A percentile compares a stretch with the other conserved stretches of the same genome.
phyloP scores from a whole-genome alignment of 1,140 invertebrate species.

The Tetranychus urticae region DNA sequence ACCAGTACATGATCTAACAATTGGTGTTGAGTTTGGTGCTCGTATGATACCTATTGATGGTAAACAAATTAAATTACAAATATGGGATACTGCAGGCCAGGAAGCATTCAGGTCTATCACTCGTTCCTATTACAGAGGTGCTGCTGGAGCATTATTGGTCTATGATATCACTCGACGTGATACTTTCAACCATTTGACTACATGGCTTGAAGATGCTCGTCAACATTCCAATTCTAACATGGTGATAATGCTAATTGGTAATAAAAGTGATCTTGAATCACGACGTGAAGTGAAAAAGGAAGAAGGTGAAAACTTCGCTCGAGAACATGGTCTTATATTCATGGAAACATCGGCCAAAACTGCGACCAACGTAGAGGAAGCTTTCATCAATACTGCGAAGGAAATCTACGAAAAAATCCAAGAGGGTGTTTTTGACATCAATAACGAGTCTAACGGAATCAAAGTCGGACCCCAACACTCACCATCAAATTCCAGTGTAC shows the following conservation, averaged over 20 bases:
- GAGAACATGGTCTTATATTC: constrained; percentile 94
- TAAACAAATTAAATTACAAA: constrained; percentile 95
- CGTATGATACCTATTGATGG: constrained; percentile 99
- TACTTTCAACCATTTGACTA: constrained; percentile 96
- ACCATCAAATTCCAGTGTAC: constrained; percentile 47
- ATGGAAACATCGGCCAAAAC: constrained; percentile 99
- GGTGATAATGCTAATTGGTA: constrained; percentile 82
- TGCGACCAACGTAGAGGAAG: constrained; percentile 97
- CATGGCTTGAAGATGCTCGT: constrained; percentile 95
- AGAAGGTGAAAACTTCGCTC: constrained; percentile 94
- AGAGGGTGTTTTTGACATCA: constrained; percentile 98
- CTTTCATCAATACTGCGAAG: constrained; percentile 98
- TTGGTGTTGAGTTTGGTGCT: constrained; percentile 98
- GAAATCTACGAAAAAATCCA: constrained; percentile 99
- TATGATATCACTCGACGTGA: constrained; percentile 96
- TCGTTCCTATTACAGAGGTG: constrained; percentile 90
- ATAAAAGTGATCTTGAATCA: constrained; percentile 93
- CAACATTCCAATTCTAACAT: constrained; percentile 99
- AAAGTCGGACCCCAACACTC: constrained; percentile 98
- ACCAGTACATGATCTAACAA: constrained; percentile 96
- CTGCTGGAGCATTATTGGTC: constrained; percentile 85
- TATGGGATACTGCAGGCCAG: constrained; percentile 92
- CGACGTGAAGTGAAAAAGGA: constrained; percentile 93
- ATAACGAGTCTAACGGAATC: constrained; percentile 99
- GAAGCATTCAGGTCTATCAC: constrained; percentile 98